Evolutionary conservation across 2,113 vertebrate genomes (phyloP), one percentile per base, ranked within the genome.

Genomic region (Vicugna pacos): DNA sequence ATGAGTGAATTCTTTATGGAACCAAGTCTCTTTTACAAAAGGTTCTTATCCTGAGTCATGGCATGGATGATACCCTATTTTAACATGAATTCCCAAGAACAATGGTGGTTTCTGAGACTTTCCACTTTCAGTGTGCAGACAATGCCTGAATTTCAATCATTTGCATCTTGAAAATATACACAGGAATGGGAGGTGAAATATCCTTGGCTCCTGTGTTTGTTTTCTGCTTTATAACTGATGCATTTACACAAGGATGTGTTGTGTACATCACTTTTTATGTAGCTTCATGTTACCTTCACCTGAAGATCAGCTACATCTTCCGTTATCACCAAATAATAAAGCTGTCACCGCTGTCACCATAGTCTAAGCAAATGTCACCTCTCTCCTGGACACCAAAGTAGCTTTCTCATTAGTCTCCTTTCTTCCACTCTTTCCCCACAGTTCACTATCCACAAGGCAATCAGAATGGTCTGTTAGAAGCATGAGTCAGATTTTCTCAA

Each of bases 151-250:
- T 85, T 93, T 73, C 46, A 96, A 26, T 73, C 35, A 42, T 91
- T 89, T 5, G 8, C 12, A 20, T 77, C 32, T 87, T 92, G 42
- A 95, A 97, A 94, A 58, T 19, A 6, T 69, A 48, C 46, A 17
- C 1, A 88, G 90, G 54, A 75, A 65, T 4, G 42, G 95, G 58
- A 88, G 38, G 32, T 6, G n/a, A 28, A 75, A 46, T 86, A 42
- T 87, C n/a, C 46, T 73, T 15, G 90, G 22, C n/a, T 14, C 7
- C 13, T 62, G 24, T 30, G 20, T 62, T 93, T 80, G 38, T 75
- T 84, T 93, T 93, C 76, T 96, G 32, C 48, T 79, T 93, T 91
- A 70, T 54, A 95, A 38, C 30, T 35, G 26, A 79, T 79, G 56
- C 30, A 56, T 93, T 89, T 75, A 5, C 65, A 50, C 58, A 54